A percentile compares a stretch with the other conserved stretches of the same genome.
Evolutionary conservation across 1,140 invertebrate species (phyloP).

Genomic region (Littorina saxatilis): DNA sequence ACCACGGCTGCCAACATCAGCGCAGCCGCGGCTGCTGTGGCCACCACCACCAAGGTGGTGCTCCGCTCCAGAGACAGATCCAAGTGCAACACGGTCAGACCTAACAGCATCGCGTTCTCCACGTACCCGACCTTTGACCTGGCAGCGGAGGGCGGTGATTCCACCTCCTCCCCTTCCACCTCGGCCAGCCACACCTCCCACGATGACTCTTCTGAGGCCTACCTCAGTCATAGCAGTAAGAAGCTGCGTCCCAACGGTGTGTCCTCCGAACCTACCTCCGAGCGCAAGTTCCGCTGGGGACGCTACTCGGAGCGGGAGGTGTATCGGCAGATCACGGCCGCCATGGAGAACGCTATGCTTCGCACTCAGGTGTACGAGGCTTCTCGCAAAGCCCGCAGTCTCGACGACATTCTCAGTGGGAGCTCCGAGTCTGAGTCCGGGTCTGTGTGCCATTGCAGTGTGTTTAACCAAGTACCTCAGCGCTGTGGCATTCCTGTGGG

Average conservation of each 20-base stretch:
- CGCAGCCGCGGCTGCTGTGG: slow-evolving; percentile 21
- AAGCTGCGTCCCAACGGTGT: slow-evolving; percentile 56
- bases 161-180: slow-evolving; percentile 41
- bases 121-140: slow-evolving; percentile 72
- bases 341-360: slow-evolving; percentile 71
- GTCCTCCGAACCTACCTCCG: slow-evolving; percentile 48
- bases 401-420: slow-evolving; percentile 71
- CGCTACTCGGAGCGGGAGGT: slow-evolving; percentile 68
- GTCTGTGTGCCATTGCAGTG: slow-evolving; percentile 53
- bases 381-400: slow-evolving; percentile 71
- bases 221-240: slow-evolving; percentile 63
- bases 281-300: slow-evolving; percentile 55
- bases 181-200: slow-evolving; percentile 40
- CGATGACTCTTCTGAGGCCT: slow-evolving; percentile 66
- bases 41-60: slow-evolving; percentile 54
- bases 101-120: slow-evolving; percentile 74
- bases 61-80: slow-evolving; percentile 67
- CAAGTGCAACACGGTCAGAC: slow-evolving; percentile 66
- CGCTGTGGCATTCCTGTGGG: slow-evolving; percentile 52
- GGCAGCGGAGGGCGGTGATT: slow-evolving; percentile 54
- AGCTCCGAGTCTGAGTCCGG: slow-evolving; percentile 47
- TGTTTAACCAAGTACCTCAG: slow-evolving; percentile 55
- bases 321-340: slow-evolving; percentile 69
- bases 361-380: slow-evolving; percentile 65
- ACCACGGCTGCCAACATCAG: background rate